A percentile compares a stretch with the other conserved stretches of the same genome.
Conservation (phyloP, 2,113 vertebrate species). For the Strix aluco region DNA sequence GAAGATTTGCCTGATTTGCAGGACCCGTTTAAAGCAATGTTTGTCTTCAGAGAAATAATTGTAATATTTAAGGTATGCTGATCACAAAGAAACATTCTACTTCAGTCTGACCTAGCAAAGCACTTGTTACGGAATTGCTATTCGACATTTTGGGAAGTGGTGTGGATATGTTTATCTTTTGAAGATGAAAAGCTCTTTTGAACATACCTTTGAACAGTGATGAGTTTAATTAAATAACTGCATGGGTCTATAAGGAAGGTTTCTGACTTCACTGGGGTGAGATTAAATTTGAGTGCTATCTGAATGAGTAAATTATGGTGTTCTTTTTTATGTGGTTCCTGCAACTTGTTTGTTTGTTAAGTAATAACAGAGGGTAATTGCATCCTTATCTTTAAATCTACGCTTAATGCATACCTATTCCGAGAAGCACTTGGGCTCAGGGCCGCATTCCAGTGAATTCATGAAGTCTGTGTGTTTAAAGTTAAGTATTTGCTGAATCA, state of each 20-base stretch:
- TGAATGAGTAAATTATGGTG: neutral
- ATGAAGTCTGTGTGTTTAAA: neutral
- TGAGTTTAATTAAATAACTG: slow-evolving; percentile 1
- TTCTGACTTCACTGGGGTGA: slow-evolving; percentile 9
- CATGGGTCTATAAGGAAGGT: neutral
- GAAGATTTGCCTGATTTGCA: slow-evolving; percentile 75
- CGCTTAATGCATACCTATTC: slow-evolving; percentile 10
- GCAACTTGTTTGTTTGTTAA: slow-evolving; percentile 25
- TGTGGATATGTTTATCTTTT: slow-evolving; percentile 21
- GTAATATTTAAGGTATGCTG: slow-evolving; percentile 83
- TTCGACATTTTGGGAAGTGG: slow-evolving; percentile 8
- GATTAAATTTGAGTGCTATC: neutral
- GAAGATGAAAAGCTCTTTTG: slow-evolving; percentile 19
- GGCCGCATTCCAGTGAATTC: slow-evolving; percentile 31
- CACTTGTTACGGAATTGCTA: neutral
- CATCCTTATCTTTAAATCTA: slow-evolving; percentile 37
- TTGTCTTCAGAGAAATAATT: slow-evolving; percentile 77
- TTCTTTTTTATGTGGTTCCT: slow-evolving; percentile 49
- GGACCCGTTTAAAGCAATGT: slow-evolving; percentile 74
- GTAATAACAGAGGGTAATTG: neutral
- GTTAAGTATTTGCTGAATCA: slow-evolving; percentile 44
- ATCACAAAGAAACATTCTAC: neutral
- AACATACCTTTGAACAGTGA: slow-evolving; percentile 29
- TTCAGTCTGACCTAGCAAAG: slow-evolving; percentile 14
- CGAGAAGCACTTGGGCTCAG: slow-evolving; percentile 12